Evolutionary conservation across 2,113 vertebrate species (phyloP).

Genomic region (Suricata suricatta): DNA sequence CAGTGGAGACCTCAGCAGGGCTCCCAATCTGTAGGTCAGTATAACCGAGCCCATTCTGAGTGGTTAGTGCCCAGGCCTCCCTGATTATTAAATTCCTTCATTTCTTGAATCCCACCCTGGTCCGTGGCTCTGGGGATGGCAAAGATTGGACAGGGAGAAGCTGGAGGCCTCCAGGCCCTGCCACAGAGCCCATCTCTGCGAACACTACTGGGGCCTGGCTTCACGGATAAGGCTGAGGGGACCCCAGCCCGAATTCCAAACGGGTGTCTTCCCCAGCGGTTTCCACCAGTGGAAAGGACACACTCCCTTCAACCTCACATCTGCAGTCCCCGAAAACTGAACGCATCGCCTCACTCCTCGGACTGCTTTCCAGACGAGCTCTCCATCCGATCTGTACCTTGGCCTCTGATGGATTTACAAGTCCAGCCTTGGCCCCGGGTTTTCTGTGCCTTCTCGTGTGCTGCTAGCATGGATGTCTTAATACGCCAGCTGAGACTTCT

Average conservation of each 20-base stretch:
- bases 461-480: slow-evolving; percentile 86
- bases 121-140: background rate
- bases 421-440: slow-evolving; percentile 83
- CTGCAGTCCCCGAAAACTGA: slow-evolving; percentile 69
- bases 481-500: slow-evolving; percentile 90
- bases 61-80: background rate
- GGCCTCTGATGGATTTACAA: slow-evolving; percentile 86
- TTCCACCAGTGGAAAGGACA: background rate
- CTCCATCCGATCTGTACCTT: slow-evolving; percentile 73
- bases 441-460: slow-evolving; percentile 84
- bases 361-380: slow-evolving; percentile 70
- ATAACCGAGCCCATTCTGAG: background rate
- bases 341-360: slow-evolving; percentile 56
- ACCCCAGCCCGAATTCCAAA: slow-evolving; percentile 19
- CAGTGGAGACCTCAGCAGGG: background rate
- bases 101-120: background rate
- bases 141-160: background rate
- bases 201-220: background rate
- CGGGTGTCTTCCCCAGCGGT: background rate
- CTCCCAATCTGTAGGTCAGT: accelerated
- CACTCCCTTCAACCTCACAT: background rate
- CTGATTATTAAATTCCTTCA: background rate
- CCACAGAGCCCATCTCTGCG: background rate
- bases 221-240: background rate
- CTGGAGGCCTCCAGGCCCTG: background rate